These are phyloP conservation scores for Brachypteracias leptosomus DNA, from an alignment of 2,113 vertebrate species.

Conservation along the genomic window DNA sequence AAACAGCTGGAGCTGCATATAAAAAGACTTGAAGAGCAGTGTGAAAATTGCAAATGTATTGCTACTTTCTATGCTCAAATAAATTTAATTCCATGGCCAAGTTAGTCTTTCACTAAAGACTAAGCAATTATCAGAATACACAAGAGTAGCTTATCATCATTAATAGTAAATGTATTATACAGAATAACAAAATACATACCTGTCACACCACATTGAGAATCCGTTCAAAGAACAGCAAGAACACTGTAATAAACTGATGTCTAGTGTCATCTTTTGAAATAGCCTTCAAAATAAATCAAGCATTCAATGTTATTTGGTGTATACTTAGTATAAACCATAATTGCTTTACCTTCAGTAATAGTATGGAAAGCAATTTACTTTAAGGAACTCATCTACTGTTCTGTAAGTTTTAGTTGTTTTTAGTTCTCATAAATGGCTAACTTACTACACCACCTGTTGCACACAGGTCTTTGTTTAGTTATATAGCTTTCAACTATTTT, in stretches of 20 bases:
- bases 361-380: too few species aligned
- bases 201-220: background rate
- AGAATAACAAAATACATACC: background rate
- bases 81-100: background rate
- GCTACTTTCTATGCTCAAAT: background rate
- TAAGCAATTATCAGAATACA: too few species aligned
- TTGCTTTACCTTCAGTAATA: too few species aligned
- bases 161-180: background rate
- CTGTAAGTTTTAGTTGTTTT: too few species aligned
- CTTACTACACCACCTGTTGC: too few species aligned
- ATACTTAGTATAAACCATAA: background rate
- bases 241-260: background rate
- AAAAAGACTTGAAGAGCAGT: background rate
- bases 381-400: too few species aligned
- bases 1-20: background rate
- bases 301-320: background rate
- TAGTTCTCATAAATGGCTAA: too few species aligned
- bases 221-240: background rate
- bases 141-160: background rate
- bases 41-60: background rate
- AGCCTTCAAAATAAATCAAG: too few species aligned
- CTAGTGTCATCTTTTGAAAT: background rate
- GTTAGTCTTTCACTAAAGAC: background rate
- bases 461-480: too few species aligned
- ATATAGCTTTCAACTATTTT: too few species aligned